Evolutionary conservation across 2,888 invertebrate genomes (phyloP), one percentile per base, ranked within the genome.

Genomic region (Noctua comes): DNA sequence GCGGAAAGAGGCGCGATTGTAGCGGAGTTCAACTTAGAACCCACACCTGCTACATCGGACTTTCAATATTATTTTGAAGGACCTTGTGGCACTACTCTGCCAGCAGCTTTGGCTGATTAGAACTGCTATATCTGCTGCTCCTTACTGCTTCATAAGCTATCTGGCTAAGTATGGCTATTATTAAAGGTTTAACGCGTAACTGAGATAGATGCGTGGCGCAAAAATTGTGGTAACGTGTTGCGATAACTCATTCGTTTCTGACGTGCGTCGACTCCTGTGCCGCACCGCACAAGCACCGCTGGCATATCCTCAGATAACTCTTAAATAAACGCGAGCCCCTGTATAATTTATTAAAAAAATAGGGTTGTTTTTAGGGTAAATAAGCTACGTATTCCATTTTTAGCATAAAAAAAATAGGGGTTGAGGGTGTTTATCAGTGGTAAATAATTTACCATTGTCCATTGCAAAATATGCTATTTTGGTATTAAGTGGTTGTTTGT

Each of bases 1-100:
- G 98, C 98, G 0, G 95, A 96, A 1, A 96, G 98, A 79, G 98
- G 98, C 2, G 97, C 96, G 0, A 87, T 93, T 0, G 96, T 96
- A 2, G 96, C 96, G 0, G 96, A 96, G 76, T 96, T 98, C 83
- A 97, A 97, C 83, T 88, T 97, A 16, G 96, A 97, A 89, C 92
- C 95, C 0, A 97, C 97, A 0, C 95, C 96, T 0, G 94, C 94
- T 10, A 97, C 97, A 0, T 80, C 92, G 0, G 92, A 96, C 75
- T 97, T 96, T 79, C 94, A 96, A 62, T 97, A 93, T 85, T 95
- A 97, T 85, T 97, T 97, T 79, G 93, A 97, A 91, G 97, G 97
- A 0, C 95, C 95, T 8, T 97, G 97, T 87, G 97, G 97, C 1
- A 93, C 92, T 4, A 95, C 95, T 21, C 84, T 97, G 54, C 97